A percentile compares a stretch with the other conserved stretches of the same genome.
phyloP scores from a whole-genome alignment of 2,113 vertebrate species.

The Triplophysa rosa region DNA sequence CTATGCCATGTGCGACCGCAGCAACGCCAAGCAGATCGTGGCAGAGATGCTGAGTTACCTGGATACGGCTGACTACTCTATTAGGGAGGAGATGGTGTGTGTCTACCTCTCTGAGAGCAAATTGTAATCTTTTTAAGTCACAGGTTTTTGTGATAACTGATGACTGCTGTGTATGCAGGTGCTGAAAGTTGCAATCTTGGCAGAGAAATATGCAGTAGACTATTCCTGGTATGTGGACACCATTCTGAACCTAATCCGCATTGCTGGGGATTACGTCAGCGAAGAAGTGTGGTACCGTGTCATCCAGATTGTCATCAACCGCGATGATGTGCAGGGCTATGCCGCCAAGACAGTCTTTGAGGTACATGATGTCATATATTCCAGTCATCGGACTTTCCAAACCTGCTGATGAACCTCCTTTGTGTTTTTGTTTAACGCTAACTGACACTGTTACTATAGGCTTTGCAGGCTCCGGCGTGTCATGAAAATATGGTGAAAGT shows the following conservation, averaged over 20 bases:
- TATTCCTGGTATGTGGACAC: slow-evolving; percentile 96
- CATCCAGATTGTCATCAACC: slow-evolving; percentile 93
- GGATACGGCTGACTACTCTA: slow-evolving; percentile 90
- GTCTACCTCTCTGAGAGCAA: background rate
- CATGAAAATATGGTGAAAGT: slow-evolving; percentile 97
- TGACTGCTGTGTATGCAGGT: slow-evolving; percentile 68
- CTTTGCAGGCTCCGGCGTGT: slow-evolving; percentile 89
- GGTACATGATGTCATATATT: slow-evolving; percentile 65
- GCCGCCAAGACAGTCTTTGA: slow-evolving; percentile 93
- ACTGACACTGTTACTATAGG: slow-evolving; percentile 64
- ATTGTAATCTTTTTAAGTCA: background rate
- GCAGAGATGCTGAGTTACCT: slow-evolving; percentile 93
- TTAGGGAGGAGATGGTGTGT: slow-evolving; percentile 89
- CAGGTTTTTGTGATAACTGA: background rate
- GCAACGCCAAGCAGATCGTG: slow-evolving; percentile 91
- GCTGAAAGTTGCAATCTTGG: slow-evolving; percentile 90
- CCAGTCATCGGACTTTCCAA: background rate
- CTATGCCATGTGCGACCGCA: slow-evolving; percentile 93
- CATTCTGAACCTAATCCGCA: slow-evolving; percentile 92
- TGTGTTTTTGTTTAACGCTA: too few relatives aligned
- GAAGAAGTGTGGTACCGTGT: slow-evolving; percentile 95
- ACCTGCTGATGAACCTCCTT: too few relatives aligned
- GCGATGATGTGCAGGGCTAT: slow-evolving; percentile 91
- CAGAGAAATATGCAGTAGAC: slow-evolving; percentile 91
- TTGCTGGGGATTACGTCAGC: slow-evolving; percentile 91